Conservation (phyloP, 2,113 vertebrate species). For the Jacana jacana region DNA sequence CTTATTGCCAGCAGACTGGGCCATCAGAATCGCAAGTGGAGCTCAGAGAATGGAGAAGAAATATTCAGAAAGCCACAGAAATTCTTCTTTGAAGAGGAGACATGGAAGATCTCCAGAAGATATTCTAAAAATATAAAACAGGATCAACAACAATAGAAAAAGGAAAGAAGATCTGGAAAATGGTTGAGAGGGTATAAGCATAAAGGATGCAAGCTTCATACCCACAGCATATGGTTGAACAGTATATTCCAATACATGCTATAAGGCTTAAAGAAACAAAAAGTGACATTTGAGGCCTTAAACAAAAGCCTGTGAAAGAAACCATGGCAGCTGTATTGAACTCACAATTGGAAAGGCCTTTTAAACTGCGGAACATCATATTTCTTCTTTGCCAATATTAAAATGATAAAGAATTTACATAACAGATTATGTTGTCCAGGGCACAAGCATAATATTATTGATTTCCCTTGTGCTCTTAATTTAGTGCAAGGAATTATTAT, state of each 20-base stretch:
- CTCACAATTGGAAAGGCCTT: neutral
- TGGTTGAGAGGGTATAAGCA: neutral
- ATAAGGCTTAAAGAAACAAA: neutral
- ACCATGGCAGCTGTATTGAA: neutral
- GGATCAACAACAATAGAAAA: neutral
- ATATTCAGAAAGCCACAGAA: neutral
- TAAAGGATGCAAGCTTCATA: neutral
- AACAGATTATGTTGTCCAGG: neutral
- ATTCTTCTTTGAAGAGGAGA: neutral
- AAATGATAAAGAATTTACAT: neutral
- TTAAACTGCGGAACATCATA: neutral
- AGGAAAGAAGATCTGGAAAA: neutral
- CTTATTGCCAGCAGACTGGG: neutral
- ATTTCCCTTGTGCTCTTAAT: neutral
- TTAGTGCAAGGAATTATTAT: neutral
- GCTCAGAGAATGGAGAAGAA: neutral
- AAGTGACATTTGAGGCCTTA: neutral
- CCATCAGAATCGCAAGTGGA: neutral
- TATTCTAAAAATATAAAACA: neutral
- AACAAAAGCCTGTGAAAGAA: neutral
- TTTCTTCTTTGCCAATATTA: neutral
- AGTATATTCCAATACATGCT: neutral
- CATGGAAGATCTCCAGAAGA: too few relatives aligned
- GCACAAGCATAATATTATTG: neutral
- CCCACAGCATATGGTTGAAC: too few relatives aligned